Base-by-base conservation (phyloP, 2,113 vertebrate genomes). In the Myrmophylax atrothorax region DNA sequence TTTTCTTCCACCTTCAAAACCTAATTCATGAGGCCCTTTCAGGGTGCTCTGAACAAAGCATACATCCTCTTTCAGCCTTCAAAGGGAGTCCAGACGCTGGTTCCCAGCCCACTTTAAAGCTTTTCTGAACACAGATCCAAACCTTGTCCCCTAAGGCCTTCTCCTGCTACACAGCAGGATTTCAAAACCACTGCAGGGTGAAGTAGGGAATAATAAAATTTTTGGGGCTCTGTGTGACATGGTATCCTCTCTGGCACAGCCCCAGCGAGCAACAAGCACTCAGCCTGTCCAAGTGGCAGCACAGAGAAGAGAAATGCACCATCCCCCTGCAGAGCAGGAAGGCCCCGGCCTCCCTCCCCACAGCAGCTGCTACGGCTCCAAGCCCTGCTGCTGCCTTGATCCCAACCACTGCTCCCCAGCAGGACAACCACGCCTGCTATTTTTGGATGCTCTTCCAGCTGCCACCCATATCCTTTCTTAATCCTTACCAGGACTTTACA, bases 361-460 rank as follows among this genome's bases (percentile, higher is more conserved):
- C 0, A 0, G 79, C 94, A 92, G 92, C 87, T 86, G 87, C 85
- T 49, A 75, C 1, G 0, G 67, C 84, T 93, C 66, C 76, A 68
- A 12, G 6, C 52, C 38, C 37, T 18, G 85, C 78, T 47, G 35
- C 62, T 0, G 2, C 87, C 83, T 73, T 77, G 87, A 96, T 91
- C 93, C 78, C 70, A 66, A 0, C n/a, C 40, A 38, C 25, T 1
- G 5, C 28, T 83, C 60, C 49, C 59, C 87, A 35, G 44, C 52
- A 64, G 12, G 78, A 66, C 9, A 80, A 60, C 80, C 1, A 0
- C 0, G 14, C 46, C 63, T 50, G 89, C 95, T 95, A 93, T 95
- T 96, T 91, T 9, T 69, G 67, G 77, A 87, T 94, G 52, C 50
- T 96, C 50, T 70, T 93, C 89, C 94, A 96, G 87, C 84, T 94